Evolutionary conservation across 64 coral and sea anemone species (phyloP), one percentile per base, ranked within the genome.

Genomic region (Montipora efflorescens): DNA sequence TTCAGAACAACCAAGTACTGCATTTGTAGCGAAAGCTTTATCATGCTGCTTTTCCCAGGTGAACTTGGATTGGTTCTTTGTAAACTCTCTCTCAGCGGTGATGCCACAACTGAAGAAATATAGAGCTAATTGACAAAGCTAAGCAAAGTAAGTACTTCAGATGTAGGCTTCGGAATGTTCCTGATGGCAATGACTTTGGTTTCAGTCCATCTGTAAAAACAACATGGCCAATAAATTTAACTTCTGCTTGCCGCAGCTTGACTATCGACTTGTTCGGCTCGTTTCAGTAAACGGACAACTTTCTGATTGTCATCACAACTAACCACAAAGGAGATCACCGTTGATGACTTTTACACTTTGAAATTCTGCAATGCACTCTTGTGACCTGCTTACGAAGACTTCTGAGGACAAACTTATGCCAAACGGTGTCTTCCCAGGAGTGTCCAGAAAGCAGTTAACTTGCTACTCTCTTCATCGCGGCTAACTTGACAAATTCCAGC

Each of bases 141-240:
- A 55, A 92, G 71, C 3, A 84, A 47, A 4, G 79, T 83, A n/a
- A 74, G 66, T 4, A 92, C 46, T 62, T 92, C 90, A 47, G 67
- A 55, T 47, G 59, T 57, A 57, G 2, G 53, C 1, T 57, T 91
- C 3, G 77, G 78, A 47, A 81, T 81, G 36, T 91, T 48, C 46
- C 74, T 28, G 15, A 90, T 25, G 3, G 80, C 87, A 74, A 7
- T 83, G 23, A 85, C 11, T 67, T 95, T 73, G 64, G 87, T 81
- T 94, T 94, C 15, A 94, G 16, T 19, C 92, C 53, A 7, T 11
- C 53, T 57, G 53, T 11, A 36, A 36, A 36, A 36, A 36, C 0
- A 36, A 36, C 28, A 58, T 95, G 81, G 18, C 88, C 88, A 79
- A 90, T 90, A 50, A 90, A 95, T 36, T 90, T 87, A 0, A 91